Evolutionary conservation across 1,140 invertebrate species (phyloP), one percentile per base, ranked within the genome.

Genomic region (Neotoxoptera formosana): DNA sequence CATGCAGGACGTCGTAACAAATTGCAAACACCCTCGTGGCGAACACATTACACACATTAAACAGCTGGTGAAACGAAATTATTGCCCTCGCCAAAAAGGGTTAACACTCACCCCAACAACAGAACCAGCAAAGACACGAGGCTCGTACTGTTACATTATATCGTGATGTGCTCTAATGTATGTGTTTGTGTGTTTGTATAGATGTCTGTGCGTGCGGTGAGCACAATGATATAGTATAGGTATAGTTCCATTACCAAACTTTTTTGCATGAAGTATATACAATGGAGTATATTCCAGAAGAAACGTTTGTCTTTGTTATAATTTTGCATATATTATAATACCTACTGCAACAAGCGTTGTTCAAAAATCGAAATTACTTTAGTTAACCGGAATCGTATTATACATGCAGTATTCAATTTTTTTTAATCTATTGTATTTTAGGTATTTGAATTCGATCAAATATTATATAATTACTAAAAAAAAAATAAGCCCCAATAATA

Each of bases 21-120:
- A 76, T 76, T 76, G 76, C 67, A 53, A 92, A 83, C 91, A 84
- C 91, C 91, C 91, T 92, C 91, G 91, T 92, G 45, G 67, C 67
- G 34, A 81, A 81, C 67, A 81, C 67, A 81, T 92, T 53, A 53
- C 81, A 56, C 91, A 53, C 91, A 86, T 84, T 93, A 86, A 93
- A 84, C 91, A 93, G 91, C 81, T 86, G 91, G 91, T 56, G 81
- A 84, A 86, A 93, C 91, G 81, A 93, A 93, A 93, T 84, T 84
- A 53, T 93, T 41, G 67, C 91, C 76, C 91, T 93, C 91, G 67
- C 91, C 76, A 41, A 51, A 93, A 93, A 93, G 91, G 91, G 91
- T 93, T 93, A 51, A 81, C 47, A 36, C 81, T 41, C 81, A 41
- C 76, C 91, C 76, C 81, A 41, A n/a, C 91, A 83, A 34, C 90